These are phyloP conservation scores for Lasioglossum malachurum DNA, from an alignment of 2,888 invertebrate genomes.

Conservation along the genomic window DNA sequence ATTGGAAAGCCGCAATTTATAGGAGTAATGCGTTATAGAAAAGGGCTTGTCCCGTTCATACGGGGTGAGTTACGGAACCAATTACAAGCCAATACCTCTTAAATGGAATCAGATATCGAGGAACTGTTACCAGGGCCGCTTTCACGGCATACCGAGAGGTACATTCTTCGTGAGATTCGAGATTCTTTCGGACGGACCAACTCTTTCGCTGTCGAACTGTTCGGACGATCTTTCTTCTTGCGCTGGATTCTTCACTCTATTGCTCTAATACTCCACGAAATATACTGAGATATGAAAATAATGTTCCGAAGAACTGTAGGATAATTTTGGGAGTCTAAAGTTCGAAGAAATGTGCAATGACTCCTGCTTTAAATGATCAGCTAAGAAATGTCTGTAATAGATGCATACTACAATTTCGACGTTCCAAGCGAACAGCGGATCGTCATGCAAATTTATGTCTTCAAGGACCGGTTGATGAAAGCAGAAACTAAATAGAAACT, in stretches of 20 bases:
- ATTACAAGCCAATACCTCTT: slow-evolving; percentile 22
- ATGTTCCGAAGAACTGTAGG: too few species aligned
- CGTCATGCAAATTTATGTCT: slow-evolving; percentile 2
- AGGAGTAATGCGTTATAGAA: slow-evolving; percentile 1
- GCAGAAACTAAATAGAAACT: slow-evolving; percentile 9
- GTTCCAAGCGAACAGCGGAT: neutral
- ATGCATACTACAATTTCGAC: neutral
- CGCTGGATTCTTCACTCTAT: neutral
- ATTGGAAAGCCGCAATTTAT: slow-evolving; percentile 14
- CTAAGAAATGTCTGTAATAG: neutral
- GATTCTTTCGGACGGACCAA: slow-evolving; percentile 4
- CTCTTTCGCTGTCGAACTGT: slow-evolving; percentile 4
- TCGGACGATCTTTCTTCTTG: slow-evolving; percentile 1
- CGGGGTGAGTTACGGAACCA: slow-evolving; percentile 18
- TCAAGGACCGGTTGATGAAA: neutral
- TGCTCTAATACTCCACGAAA: neutral
- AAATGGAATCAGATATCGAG: slow-evolving; percentile 20
- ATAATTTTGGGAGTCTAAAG: too few species aligned
- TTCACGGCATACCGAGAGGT: neutral
- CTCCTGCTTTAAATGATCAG: neutral
- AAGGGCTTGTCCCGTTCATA: slow-evolving; percentile 1
- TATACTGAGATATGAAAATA: too few species aligned
- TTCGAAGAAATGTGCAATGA: too few species aligned
- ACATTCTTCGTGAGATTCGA: slow-evolving; percentile 19
- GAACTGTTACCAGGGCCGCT: neutral